Evolutionary conservation across 1,140 invertebrate species (phyloP), one percentile per base, ranked within the genome.

Genomic region (Akabosia matsudoensis): DNA sequence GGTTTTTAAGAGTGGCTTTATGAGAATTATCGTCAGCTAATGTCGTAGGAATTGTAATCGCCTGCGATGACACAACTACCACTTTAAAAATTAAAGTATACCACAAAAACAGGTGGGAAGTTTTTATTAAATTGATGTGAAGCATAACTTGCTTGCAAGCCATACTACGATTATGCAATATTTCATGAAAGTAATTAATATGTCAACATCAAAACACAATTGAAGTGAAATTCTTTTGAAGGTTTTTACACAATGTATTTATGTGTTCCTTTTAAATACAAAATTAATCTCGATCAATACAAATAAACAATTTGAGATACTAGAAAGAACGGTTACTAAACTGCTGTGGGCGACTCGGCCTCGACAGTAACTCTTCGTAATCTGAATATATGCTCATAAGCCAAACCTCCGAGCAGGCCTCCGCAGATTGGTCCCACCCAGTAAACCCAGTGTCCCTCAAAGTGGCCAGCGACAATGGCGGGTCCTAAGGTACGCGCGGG

Each of bases 381-480:
- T 61, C 24, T 61, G 22, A 67, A 67, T n/a, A 67, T 10, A 30
- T 67, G 24, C 7, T 67, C 3, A 31, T 67, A 67, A 3, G 31
- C 3, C 10, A 67, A 31, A 16, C 61, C 61, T 2, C 26, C 61
- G 13, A 67, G 2, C 2, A 67, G 28, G 10, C 26, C 61, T 2
- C 61, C 61, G 10, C 26, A 67, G 31, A 67, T 31, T 10, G 61
- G 61, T 7, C 61, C 61, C 10, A 67, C 7, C 61, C 61, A 67
- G 30, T 67, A 67, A 24, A 67, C 87, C 92, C 87, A 88, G 45
- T 86, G 87, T 67, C 85, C 73, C 7, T 82, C 79, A 79, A 82
- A 87, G 4, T 74, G 76, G 45, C 83, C 82, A 0, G 83, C 83
- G 0, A 85, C 82, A 10, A 86, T 79, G 16, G 84, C 84, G 34